Base-by-base conservation (phyloP, 1,140 invertebrate species). In the Liolophura sinensis region DNA sequence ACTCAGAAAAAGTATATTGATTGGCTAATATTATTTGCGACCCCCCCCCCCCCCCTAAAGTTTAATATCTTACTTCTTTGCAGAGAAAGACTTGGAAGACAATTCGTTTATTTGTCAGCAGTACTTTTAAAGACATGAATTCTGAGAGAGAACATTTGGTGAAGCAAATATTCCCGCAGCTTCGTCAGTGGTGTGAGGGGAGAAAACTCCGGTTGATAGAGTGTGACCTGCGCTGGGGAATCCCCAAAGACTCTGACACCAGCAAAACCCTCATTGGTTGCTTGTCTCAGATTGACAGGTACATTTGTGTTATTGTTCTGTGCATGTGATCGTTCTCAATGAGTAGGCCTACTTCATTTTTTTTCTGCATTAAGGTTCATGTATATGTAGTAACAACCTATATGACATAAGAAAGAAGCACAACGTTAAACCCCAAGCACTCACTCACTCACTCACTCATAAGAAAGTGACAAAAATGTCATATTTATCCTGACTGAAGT, bases 61-160 rank as follows among this genome's bases (percentile, higher is more conserved):
- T n/a, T n/a, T n/a, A n/a, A n/a, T n/a, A 40, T 40, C 3, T 40
- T 9, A 40, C 9, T 5, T 40, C 9, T 3, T 71, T 68, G 20
- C 66, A 71, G 70, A 60, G 66, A 49, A 71, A 65, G 49, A 58
- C 52, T 14, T 78, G 76, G 76, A 74, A 73, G 25, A 79, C 76
- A 15, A 70, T 79, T 25, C 60, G 78, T n/a, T 66, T 81, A 1
- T 81, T 81, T 70, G 77, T 81, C 55, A 77, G 74, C 40, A 77
- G 74, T 25, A 81, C 79, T 3, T 81, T 81, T 64, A 78, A 74
- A 50, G 79, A 81, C 66, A 77, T 81, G 67, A 62, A 71, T 55
- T 66, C 63, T 24, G 79, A 81, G 64, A 65, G 79, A 55, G 78
- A 81, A 60, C 40, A 70, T 27, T 70, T 81, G 14, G 74, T 81